A percentile compares a stretch with the other conserved stretches of the same genome.
phyloP scores from a whole-genome alignment of 1,140 invertebrate genomes.

The fruit fly (Drosophila melanogaster) region Release_6_plus_ISO1_MT NC_004354.4:731501-732000 shows the following conservation, averaged over 20 bases:
- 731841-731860: background rate
- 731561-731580: background rate
- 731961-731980: slow-evolving; percentile 35
- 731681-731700: slow-evolving; percentile 81
- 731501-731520: background rate
- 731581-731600: slow-evolving; percentile 27
- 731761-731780: slow-evolving; percentile 87
- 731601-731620: slow-evolving; percentile 25
- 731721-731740: slow-evolving; percentile 66
- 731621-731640: slow-evolving; percentile 37
- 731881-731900: background rate
- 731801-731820: slow-evolving; percentile 2
- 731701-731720: slow-evolving; percentile 75
- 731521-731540: background rate
- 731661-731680: slow-evolving; percentile 83
- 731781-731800: slow-evolving; percentile 67
- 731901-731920: background rate
- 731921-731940: slow-evolving; percentile 3
- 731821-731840: background rate
- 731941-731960: slow-evolving; percentile 43
- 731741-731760: slow-evolving; percentile 55
- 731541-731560: background rate
- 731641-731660: slow-evolving; percentile 52
- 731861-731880: slow-evolving; percentile 5
- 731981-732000: slow-evolving; percentile 14